phyloP scores from a whole-genome alignment of 2,888 invertebrate genomes.

The Agonopterix heracliana region DNA sequence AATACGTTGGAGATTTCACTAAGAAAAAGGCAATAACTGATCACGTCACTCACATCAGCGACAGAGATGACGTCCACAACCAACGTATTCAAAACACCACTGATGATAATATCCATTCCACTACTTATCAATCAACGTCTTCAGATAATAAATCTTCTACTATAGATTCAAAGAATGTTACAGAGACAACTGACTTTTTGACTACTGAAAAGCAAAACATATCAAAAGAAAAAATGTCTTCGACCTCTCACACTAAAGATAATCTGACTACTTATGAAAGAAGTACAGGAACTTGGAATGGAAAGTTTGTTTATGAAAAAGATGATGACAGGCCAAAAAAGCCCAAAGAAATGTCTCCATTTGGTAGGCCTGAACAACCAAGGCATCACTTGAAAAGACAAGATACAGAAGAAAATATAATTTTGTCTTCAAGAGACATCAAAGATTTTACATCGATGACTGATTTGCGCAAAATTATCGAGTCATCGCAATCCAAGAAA shows the following conservation, averaged over 20 bases:
- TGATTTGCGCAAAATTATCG: slow-evolving; percentile 65
- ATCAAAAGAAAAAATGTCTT: slow-evolving; percentile 51
- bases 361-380: slow-evolving; percentile 58
- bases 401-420: slow-evolving; percentile 69
- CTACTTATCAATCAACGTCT: slow-evolving; percentile 36
- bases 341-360: slow-evolving; percentile 62
- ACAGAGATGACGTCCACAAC: slow-evolving; percentile 39
- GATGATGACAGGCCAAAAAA: slow-evolving; percentile 59
- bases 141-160: slow-evolving; percentile 34
- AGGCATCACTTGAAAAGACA: slow-evolving; percentile 64
- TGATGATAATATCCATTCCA: slow-evolving; percentile 34
- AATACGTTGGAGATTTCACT: slow-evolving; percentile 62
- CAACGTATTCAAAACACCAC: slow-evolving; percentile 38
- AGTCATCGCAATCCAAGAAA: slow-evolving; percentile 58
- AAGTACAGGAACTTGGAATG: slow-evolving; percentile 75
- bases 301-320: slow-evolving; percentile 72
- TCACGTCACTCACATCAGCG: slow-evolving; percentile 36
- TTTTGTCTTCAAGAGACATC: slow-evolving; percentile 64
- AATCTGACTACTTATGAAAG: slow-evolving; percentile 61
- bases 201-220: slow-evolving; percentile 67
- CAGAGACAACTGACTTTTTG: slow-evolving; percentile 51
- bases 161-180: slow-evolving; percentile 42
- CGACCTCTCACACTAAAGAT: slow-evolving; percentile 49
- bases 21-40: slow-evolving; percentile 62
- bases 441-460: slow-evolving; percentile 70